A percentile compares a stretch with the other conserved stretches of the same genome.
These are phyloP conservation scores for Aphelinus certus DNA, from an alignment of 1,140 invertebrate species.

Conservation along the genomic window DNA sequence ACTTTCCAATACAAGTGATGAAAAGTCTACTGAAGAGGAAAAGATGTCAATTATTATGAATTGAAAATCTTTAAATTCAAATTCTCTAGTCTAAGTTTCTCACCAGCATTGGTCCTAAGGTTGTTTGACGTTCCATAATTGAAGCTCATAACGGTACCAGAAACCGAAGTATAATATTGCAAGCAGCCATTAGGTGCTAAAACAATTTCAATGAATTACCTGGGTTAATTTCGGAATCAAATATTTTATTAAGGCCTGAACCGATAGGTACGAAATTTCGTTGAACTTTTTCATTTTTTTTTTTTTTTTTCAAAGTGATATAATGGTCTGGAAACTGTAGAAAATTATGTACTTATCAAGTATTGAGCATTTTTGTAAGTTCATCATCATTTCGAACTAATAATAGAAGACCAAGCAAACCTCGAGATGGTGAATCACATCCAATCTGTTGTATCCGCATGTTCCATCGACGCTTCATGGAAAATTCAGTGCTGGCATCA, in stretches of 20 bases:
- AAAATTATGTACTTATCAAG: too few species aligned
- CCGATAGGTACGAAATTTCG: too few species aligned
- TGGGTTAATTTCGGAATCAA: too few species aligned
- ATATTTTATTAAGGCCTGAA: too few species aligned
- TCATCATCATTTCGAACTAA: not conserved
- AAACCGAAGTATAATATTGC: constrained; percentile 75
- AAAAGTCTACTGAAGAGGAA: too few species aligned
- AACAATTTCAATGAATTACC: constrained; percentile 38
- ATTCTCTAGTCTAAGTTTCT: not conserved
- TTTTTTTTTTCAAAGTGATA: too few species aligned
- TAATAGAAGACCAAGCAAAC: constrained; percentile 55
- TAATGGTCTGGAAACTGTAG: too few species aligned
- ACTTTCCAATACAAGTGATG: too few species aligned
- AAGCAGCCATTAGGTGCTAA: constrained; percentile 81
- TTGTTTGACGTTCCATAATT: constrained; percentile 76
- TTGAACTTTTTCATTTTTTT: too few species aligned
- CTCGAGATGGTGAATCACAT: constrained; percentile 73
- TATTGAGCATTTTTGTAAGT: not conserved
- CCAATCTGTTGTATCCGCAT: constrained; percentile 78
- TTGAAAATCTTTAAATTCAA: too few species aligned
- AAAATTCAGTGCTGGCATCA: constrained; percentile 69
- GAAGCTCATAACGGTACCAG: constrained; percentile 78
- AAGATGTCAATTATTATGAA: too few species aligned
- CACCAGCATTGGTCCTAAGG: constrained; percentile 49
- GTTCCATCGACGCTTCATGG: constrained; percentile 78